These are phyloP conservation scores for Xiphorhynchus elegans DNA, from an alignment of 2,113 vertebrate genomes.

Conservation along the genomic window DNA sequence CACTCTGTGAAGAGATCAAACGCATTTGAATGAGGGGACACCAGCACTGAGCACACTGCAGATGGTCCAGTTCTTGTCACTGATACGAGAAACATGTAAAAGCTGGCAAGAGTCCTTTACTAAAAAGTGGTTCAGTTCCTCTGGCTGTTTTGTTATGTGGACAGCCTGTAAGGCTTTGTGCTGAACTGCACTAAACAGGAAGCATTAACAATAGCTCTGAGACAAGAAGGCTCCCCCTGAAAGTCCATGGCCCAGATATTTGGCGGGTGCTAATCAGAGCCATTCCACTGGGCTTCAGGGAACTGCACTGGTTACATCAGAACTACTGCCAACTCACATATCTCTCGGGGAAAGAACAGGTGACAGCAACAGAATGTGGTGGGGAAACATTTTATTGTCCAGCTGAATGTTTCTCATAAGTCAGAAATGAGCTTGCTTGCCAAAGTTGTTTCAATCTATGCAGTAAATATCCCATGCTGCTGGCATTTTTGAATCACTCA, in stretches of 20 bases:
- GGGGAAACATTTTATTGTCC: background rate
- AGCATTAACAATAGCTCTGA: slow-evolving; percentile 62
- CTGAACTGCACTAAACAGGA: slow-evolving; percentile 59
- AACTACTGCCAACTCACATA: background rate
- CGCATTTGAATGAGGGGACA: background rate
- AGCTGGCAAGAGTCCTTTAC: background rate
- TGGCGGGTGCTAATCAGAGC: slow-evolving; percentile 38
- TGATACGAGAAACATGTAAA: background rate
- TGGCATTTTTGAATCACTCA: background rate
- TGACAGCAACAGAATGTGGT: background rate
- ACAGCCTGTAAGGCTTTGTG: slow-evolving; percentile 44
- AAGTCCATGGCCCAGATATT: background rate
- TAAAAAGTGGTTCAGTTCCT: background rate
- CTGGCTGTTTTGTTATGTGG: background rate
- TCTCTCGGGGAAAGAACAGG: background rate
- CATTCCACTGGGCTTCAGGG: background rate
- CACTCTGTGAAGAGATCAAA: background rate
- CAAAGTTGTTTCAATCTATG: background rate
- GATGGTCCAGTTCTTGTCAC: background rate
- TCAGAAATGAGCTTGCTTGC: background rate
- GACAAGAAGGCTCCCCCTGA: slow-evolving; percentile 52
- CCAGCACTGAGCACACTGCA: background rate
- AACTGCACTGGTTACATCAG: background rate
- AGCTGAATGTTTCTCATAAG: background rate
- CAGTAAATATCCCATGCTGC: background rate